Base-by-base conservation (phyloP, 2,888 invertebrate species). In the Lepidochitona cinerea region DNA sequence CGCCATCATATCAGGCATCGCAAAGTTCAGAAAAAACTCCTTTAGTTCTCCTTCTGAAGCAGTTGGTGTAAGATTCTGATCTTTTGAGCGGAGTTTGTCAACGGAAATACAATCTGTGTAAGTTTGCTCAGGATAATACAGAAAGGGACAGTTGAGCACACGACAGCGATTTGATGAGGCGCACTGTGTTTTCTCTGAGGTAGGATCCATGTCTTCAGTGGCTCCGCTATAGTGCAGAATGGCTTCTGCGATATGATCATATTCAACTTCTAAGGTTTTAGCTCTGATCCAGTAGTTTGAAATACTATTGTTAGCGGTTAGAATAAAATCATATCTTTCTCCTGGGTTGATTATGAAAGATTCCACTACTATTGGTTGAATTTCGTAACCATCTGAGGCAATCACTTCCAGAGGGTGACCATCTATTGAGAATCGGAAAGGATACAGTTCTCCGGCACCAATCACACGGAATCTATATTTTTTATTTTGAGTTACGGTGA, bases 11-110 rank as follows among this genome's bases (percentile, higher is more conserved):
- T 85, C 84, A 5, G 86, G 85, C 68, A 86, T 85, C 12, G 82
- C 86, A 75, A 84, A 87, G 70, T 88, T 87, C 0, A 86, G 75
- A 70, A 87, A 87, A 41, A 79, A 73, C 74, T 87, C 87, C 66
- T 79, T 65, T 52, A 83, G 81, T 29, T 79, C 76, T 3, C 75
- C 77, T 0, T 53, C 14, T 2, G 32, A 41, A 7, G 66, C 26
- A 23, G 32, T 9, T 4, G 78, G 71, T 4, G 80, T 79, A 9
- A 80, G 79, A 1, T 78, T 78, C 14, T 78, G 75, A 52, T 75
- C 70, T 29, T 23, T 32, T 7, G 72, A 52, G 0, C 52, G 52
- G 6, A 84, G 36, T 3, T 76, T 67, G 41, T 75, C 80, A 9
- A 81, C 37, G 14, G 68, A 71, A 53, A 81, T 23, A 41, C 85